A percentile compares a stretch with the other conserved stretches of the same genome.
phyloP scores from a whole-genome alignment of 1,140 invertebrate species.

The Aleiodes sp. region DNA sequence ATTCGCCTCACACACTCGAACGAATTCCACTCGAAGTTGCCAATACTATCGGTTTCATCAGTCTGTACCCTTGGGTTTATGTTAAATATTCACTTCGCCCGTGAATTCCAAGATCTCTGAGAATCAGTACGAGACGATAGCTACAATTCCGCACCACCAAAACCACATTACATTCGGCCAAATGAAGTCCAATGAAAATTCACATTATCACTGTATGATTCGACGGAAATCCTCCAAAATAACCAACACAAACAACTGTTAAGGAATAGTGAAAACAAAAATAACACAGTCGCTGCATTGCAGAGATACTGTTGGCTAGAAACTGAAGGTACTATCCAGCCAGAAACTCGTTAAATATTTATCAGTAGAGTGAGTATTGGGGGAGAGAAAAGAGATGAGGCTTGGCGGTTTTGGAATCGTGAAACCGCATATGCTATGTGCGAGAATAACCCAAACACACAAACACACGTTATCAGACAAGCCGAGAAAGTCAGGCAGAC shows the following conservation, averaged over 20 bases:
- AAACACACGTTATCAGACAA: background rate
- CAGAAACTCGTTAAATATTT: slow-evolving; percentile 36
- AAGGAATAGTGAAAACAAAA: background rate
- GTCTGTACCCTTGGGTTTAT: slow-evolving; percentile 44
- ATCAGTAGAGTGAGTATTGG: no score
- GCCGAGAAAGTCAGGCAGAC: background rate
- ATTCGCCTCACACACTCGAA: slow-evolving; percentile 8
- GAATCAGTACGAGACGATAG: no score
- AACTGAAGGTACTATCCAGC: slow-evolving; percentile 3
- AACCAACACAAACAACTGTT: background rate
- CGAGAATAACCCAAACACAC: no score
- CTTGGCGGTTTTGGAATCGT: slow-evolving; percentile 12
- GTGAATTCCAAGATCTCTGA: slow-evolving; percentile 27
- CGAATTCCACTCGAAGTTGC: slow-evolving; percentile 17
- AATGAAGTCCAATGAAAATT: no score
- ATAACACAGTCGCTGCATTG: background rate
- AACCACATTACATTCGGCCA: no score
- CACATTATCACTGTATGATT: no score
- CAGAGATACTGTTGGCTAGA: background rate
- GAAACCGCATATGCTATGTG: background rate
- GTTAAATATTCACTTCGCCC: slow-evolving; percentile 50
- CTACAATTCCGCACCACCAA: no score
- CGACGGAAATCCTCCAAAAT: no score
- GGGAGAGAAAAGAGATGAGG: background rate
- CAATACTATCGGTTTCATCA: slow-evolving; percentile 40